Conservation (phyloP, 2,113 vertebrate species). For the Acinonyx jubatus region DNA sequence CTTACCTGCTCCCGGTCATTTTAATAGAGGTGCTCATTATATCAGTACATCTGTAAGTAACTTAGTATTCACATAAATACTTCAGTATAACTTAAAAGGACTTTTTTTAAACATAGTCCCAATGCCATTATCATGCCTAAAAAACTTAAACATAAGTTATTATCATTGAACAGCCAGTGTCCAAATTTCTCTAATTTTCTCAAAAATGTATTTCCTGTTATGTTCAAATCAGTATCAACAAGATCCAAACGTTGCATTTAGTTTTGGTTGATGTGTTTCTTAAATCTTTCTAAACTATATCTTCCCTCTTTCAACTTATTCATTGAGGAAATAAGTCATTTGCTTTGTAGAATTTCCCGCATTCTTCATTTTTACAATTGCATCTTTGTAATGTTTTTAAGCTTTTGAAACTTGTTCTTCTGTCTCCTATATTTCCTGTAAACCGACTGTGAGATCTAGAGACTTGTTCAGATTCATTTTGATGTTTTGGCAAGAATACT, state of each 20-base stretch:
- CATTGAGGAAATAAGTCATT: not conserved
- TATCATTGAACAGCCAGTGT: not conserved
- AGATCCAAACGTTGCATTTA: not conserved
- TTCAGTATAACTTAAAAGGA: not conserved
- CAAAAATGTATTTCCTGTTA: not conserved
- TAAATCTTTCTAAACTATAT: not conserved
- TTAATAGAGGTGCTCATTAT: not conserved
- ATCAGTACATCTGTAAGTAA: not conserved
- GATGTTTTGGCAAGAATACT: not conserved
- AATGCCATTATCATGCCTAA: not conserved
- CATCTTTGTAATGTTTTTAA: not conserved
- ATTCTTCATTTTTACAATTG: not conserved
- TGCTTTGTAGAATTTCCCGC: not conserved
- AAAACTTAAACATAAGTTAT: not conserved
- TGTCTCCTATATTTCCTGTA: not conserved
- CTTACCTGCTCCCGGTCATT: not conserved
- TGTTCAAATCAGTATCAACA: not conserved
- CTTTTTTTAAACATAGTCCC: not conserved
- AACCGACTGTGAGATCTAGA: not conserved
- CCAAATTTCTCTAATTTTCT: not conserved
- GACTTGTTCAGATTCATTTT: not conserved
- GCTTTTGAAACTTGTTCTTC: not conserved
- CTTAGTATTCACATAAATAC: not conserved
- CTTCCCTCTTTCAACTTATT: not conserved
- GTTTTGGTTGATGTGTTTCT: not conserved